phyloP scores from a whole-genome alignment of 2,888 invertebrate genomes.

The Nomada flava region DNA sequence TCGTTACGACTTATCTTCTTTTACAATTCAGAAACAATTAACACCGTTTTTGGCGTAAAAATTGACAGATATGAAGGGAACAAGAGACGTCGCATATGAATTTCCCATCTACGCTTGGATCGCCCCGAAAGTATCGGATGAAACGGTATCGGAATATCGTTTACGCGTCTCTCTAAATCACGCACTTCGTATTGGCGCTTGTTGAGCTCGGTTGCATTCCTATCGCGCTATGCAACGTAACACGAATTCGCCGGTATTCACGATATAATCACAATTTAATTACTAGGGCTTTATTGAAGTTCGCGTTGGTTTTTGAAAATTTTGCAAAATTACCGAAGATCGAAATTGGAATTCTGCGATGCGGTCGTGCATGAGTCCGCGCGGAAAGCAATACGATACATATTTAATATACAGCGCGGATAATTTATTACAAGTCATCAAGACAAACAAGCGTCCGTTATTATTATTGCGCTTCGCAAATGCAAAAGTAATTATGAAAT shows the following conservation, averaged over 20 bases:
- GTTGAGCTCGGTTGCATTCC: constrained; percentile 75
- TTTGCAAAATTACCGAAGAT: constrained; percentile 69
- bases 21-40: background rate
- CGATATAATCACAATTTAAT: constrained; percentile 75
- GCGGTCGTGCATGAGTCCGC: constrained; percentile 37
- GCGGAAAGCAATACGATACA: constrained; percentile 52
- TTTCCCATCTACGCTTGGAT: constrained; percentile 62
- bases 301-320: constrained; percentile 69
- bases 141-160: constrained; percentile 73
- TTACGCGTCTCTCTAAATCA: constrained; percentile 73
- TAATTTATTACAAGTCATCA: constrained; percentile 51
- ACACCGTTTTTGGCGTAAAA: constrained; percentile 4
- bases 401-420: constrained; percentile 49
- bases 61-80: constrained; percentile 5
- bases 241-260: constrained; percentile 71
- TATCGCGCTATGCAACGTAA: constrained; percentile 68
- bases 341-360: constrained; percentile 71
- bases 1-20: too few species aligned
- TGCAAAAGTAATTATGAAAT: background rate
- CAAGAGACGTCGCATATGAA: constrained; percentile 60
- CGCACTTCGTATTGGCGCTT: constrained; percentile 69
- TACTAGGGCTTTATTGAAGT: constrained; percentile 73
- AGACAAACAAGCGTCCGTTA: constrained; percentile 30
- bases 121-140: constrained; percentile 59
- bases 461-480: background rate